A percentile compares a stretch with the other conserved stretches of the same genome.
Conservation (phyloP, 2,113 vertebrate genomes). For the Pedionomus torquatus region DNA sequence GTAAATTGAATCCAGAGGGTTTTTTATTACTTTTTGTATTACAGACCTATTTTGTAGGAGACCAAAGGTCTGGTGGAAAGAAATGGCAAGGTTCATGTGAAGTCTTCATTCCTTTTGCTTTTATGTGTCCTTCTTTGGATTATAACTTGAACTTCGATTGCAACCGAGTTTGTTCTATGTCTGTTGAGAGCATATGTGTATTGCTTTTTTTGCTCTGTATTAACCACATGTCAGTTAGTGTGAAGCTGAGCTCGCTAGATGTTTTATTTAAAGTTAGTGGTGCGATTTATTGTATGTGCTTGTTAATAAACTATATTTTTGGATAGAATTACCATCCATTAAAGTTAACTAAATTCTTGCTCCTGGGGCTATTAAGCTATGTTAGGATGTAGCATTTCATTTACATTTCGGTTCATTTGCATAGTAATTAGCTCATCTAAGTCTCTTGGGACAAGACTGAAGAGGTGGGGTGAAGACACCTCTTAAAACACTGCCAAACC, state of each 20-base stretch:
- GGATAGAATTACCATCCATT: background rate
- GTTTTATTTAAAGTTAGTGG: conserved; percentile 45
- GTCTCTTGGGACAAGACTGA: background rate
- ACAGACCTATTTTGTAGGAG: conserved; percentile 49
- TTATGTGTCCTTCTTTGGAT: background rate
- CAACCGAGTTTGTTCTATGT: background rate
- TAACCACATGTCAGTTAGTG: conserved; percentile 30
- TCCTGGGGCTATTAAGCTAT: background rate
- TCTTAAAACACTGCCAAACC: background rate
- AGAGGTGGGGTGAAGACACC: background rate
- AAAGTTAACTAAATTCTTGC: background rate
- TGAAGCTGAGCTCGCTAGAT: conserved; percentile 36
- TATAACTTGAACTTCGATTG: conserved; percentile 19
- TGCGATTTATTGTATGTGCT: conserved; percentile 22
- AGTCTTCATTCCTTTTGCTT: conserved; percentile 37
- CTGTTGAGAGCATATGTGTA: conserved; percentile 13
- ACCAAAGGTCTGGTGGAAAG: conserved; percentile 27
- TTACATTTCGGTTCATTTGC: conserved; percentile 21
- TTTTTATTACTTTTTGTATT: conserved; percentile 56
- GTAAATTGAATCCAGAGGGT: conserved; percentile 46
- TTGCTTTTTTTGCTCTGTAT: conserved; percentile 40
- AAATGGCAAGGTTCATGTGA: conserved; percentile 13
- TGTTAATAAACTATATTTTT: conserved; percentile 61
- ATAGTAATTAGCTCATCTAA: background rate
- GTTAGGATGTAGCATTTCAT: conserved; percentile 2